Conservation (phyloP, 2,113 vertebrate genomes). For the Corvus cornix region DNA sequence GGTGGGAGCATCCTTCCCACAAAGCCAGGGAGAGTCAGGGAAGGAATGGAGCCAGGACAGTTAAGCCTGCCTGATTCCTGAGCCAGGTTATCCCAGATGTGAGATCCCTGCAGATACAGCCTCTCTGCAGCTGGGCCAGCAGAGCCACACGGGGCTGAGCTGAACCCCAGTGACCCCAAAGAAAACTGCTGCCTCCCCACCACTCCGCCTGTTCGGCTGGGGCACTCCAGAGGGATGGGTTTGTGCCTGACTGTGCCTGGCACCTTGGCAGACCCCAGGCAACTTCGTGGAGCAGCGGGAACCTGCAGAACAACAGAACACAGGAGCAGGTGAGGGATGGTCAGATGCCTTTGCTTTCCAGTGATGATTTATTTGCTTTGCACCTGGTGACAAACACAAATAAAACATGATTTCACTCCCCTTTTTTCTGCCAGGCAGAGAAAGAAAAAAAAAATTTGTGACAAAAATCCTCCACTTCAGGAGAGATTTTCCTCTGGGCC, state of each 20-base stretch:
- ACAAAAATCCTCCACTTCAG: not conserved
- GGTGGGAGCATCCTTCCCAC: not conserved
- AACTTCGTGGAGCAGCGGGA: not conserved
- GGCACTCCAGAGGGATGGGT: not conserved
- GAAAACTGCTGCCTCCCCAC: not conserved
- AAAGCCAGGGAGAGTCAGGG: not conserved
- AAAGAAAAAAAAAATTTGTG: not conserved
- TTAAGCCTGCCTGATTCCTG: not conserved
- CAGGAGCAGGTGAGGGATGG: not conserved
- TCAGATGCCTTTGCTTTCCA: not conserved
- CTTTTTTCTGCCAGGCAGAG: not conserved
- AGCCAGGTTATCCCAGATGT: not conserved
- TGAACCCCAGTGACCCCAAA: fast-evolving
- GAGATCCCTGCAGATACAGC: not conserved
- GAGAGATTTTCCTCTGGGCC: not conserved
- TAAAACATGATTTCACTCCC: not conserved
- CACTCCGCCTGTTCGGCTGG: not conserved
- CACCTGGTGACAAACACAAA: not conserved
- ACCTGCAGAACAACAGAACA: not conserved
- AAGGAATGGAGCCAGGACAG: not conserved
- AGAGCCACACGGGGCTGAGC: fast-evolving
- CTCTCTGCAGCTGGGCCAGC: not conserved
- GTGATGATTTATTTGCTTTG: slow-evolving; percentile 3
- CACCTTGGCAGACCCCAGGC: not conserved
- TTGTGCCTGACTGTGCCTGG: not conserved